Conservation (phyloP, 1,140 invertebrate genomes). For the Heliconius hermathena region DNA sequence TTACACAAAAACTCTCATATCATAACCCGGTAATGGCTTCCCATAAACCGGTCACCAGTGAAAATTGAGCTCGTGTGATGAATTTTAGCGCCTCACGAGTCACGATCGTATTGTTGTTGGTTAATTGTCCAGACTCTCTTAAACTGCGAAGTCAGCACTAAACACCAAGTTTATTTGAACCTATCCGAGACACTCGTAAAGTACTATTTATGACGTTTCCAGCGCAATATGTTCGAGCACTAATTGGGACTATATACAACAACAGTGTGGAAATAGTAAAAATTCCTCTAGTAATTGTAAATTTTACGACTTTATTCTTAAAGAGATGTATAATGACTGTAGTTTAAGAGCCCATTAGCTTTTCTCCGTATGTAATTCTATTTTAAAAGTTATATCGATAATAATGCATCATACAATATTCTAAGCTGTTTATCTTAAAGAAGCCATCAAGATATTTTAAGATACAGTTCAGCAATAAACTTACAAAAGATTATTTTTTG, state of each 20-base stretch:
- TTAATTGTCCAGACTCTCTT: slow-evolving; percentile 53
- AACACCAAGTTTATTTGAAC: slow-evolving; percentile 59
- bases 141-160: slow-evolving; percentile 59
- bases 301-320: slow-evolving; percentile 35
- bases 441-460: too few relatives aligned
- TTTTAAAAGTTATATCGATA: not conserved
- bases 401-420: too few relatives aligned
- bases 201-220: slow-evolving; percentile 55
- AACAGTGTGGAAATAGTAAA: slow-evolving; percentile 43
- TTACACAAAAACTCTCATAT: not conserved
- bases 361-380: not conserved
- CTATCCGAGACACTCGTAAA: slow-evolving; percentile 59
- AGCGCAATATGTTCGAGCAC: slow-evolving; percentile 48
- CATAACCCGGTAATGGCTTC: not conserved
- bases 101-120: slow-evolving; percentile 30
- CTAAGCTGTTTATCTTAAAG: too few relatives aligned
- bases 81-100: slow-evolving; percentile 36
- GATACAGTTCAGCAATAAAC: too few relatives aligned
- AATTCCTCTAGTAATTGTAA: slow-evolving; percentile 40
- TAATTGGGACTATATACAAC: slow-evolving; percentile 58
- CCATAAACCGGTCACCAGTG: slow-evolving; percentile 13
- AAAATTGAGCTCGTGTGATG: slow-evolving; percentile 26
- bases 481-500: too few relatives aligned
- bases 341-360: slow-evolving; percentile 20
- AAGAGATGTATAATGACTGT: slow-evolving; percentile 28